Evolutionary conservation across 1,140 invertebrate species (phyloP), one percentile per base, ranked within the genome.

Genomic region (Drosophila athabasca): DNA sequence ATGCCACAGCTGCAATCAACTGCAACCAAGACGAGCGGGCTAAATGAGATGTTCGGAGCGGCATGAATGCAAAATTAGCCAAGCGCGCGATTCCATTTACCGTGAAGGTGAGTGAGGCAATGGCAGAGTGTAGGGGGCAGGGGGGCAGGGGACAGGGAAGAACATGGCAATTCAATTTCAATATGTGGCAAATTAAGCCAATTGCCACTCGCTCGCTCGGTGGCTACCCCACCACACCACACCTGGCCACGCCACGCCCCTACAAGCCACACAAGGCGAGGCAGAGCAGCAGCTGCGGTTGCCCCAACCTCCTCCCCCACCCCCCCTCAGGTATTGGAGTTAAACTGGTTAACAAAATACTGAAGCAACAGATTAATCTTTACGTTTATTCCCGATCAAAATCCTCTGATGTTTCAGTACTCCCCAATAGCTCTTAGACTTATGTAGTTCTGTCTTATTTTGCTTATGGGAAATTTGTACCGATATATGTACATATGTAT

Each of bases 31-130:
- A 31, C 50, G 51, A 48, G 45, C 24, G 49, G 45, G 31, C 50
- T 53, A 66, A 54, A 59, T 54, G 59, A 57, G 57, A 55, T 76
- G 73, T 62, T 65, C 39, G 41, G 3, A 2, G 31, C 9, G 41
- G 62, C 73, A 45, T 76, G 73, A 76, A 69, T 76, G 73, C 73
- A 43, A 76, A 76, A 76, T 76, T 76, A 76, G 72, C 76, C 73
- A 76, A 76, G 73, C 73, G 73, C 44, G 62, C 73, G 68, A 76
- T 74, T 76, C 62, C 73, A 76, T 76, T 76, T 76, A 76, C 73
- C 73, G 65, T 76, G 73, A 76, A 76, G 73, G 73, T 76, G 73
- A 76, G 64, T 58, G 54, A 67, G 53, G 53, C 49, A 46, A 45
- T 24, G 22, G 44, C 19, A 65, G 35, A 41, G 35, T 19, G 73